Evolutionary conservation across 2,888 invertebrate genomes (phyloP).

Genomic region (Thymelicus acteon): DNA sequence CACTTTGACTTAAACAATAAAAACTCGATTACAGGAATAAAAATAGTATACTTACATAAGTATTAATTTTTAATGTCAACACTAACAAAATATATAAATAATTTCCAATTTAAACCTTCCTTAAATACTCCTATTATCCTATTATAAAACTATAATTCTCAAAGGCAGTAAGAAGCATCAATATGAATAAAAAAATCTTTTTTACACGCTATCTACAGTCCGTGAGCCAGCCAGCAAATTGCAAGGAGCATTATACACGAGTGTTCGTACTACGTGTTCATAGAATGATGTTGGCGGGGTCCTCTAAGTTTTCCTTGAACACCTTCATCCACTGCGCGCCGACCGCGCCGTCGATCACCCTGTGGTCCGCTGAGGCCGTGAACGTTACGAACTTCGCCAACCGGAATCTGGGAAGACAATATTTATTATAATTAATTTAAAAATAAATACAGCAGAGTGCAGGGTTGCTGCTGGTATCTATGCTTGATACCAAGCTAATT

Average conservation of each 20-base stretch:
- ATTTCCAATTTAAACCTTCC: not conserved
- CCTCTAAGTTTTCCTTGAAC: conserved; percentile 95
- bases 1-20: not conserved
- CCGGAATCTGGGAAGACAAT: conserved; percentile 84
- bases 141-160: not conserved
- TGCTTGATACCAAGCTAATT: too few species aligned
- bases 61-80: not conserved
- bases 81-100: not conserved
- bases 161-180: not conserved
- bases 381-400: conserved; percentile 92
- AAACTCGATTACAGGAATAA: not conserved
- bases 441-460: too few species aligned
- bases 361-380: conserved; percentile 98
- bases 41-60: not conserved
- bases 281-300: conserved; percentile 97
- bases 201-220: not conserved
- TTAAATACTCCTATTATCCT: not conserved
- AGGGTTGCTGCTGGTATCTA: too few species aligned
- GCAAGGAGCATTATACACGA: conserved; percentile 10
- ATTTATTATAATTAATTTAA: too few species aligned
- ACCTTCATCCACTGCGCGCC: conserved; percentile 98
- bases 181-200: not conserved
- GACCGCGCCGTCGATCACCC: conserved; percentile 98
- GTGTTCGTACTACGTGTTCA: conserved; percentile 32
- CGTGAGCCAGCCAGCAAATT: conserved; percentile 19